Conservation (phyloP, 2,888 invertebrate species). For the Ditylenchus weischeri region DNA sequence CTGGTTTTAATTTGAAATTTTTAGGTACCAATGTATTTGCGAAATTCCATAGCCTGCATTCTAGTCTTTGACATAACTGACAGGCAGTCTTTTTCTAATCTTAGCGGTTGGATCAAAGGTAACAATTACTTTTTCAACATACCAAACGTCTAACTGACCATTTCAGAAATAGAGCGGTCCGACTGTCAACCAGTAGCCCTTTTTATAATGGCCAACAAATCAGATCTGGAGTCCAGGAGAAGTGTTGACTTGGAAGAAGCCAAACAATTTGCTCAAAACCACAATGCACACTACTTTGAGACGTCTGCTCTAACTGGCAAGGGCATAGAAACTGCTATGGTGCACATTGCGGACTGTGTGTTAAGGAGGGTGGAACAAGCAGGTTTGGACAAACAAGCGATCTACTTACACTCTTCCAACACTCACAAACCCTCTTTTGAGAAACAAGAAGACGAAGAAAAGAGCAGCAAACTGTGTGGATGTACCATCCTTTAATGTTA, state of each 20-base stretch:
- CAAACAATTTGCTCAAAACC: constrained; percentile 29
- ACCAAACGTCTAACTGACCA: neutral
- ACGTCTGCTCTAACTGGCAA: constrained; percentile 38
- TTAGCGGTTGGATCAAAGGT: constrained; percentile 42
- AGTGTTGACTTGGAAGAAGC: constrained; percentile 31
- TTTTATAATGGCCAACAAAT: constrained; percentile 38
- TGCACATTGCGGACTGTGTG: constrained; percentile 25
- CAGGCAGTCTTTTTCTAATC: constrained; percentile 35
- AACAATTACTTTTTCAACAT: neutral
- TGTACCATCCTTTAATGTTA: no score
- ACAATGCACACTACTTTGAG: constrained; percentile 37
- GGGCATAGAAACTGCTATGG: constrained; percentile 37
- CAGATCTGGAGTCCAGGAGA: constrained; percentile 28
- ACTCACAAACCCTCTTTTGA: no score
- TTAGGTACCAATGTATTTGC: constrained; percentile 41
- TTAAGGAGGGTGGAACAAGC: no score
- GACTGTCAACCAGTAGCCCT: constrained; percentile 11
- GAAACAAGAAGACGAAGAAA: no score
- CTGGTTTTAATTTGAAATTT: no score
- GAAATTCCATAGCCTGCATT: constrained; percentile 39
- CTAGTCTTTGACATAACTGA: constrained; percentile 44
- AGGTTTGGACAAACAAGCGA: no score
- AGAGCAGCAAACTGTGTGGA: no score
- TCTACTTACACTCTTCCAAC: no score
- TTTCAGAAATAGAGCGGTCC: constrained; percentile 25